Base-by-base conservation (phyloP, 2,888 invertebrate genomes). In the Nemapogon koenigi region DNA sequence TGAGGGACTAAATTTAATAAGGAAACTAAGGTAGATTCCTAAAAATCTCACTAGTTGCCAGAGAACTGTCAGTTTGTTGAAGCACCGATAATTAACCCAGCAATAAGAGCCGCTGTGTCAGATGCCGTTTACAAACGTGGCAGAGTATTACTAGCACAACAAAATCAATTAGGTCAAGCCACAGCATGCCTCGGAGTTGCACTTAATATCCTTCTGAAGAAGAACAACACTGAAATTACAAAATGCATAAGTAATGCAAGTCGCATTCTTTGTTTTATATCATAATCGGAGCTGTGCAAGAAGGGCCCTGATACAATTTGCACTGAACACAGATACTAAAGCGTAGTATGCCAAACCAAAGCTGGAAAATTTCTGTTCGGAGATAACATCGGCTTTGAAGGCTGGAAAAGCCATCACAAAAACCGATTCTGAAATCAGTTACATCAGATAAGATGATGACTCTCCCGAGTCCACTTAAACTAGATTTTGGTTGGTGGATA, bases 301-400 rank as follows among this genome's bases (percentile, higher is more conserved):
- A 11, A 15, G 28, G 17, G 16, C 16, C 18, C 28, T 37, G 14
- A 37, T 37, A 17, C 28, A 26, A 28, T 27, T 16, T 16, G 27
- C 37, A 4, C 10, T 37, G 3, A 37, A 37, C 29, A 28, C 7
- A n/a, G 28, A 28, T 4, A 28, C 17, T 2, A 28, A 35, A 26
- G 36, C n/a, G 36, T 31, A 30, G 14, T 13, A 7, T 30, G 17
- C 15, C 27, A 19, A 32, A 32, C 36, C 28, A 29, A 2, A 32
- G 19, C 14, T 28, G 17, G 22, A 16, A 30, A 36, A 16, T 36
- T 26, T 19, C 31, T 40, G 8, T 40, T 40, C 19, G 40, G 40
- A 16, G 30, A 8, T 30, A 36, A 40, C 31, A 17, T 39, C 13
- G 4, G 35, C 30, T 3, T 32, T 39, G 33, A 39, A 33, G 27